Conservation (phyloP, 2,797 vertebrate genomes). For the Threskiornis aethiopicus region DNA sequence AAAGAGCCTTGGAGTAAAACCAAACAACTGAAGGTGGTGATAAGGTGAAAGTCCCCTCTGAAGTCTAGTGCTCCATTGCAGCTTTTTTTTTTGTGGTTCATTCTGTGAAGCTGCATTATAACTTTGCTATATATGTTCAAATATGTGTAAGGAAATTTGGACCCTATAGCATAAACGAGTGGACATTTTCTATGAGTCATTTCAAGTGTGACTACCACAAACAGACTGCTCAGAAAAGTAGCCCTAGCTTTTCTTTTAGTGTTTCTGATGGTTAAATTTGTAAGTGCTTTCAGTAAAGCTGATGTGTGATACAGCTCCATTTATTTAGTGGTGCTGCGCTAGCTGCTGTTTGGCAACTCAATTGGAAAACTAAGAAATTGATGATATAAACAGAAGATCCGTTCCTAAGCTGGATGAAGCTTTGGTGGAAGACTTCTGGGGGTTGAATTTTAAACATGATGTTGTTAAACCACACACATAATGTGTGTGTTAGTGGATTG, state of each 20-base stretch:
- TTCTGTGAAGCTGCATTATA: background rate
- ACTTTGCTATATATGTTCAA: background rate
- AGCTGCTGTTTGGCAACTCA: background rate
- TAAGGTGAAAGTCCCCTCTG: background rate
- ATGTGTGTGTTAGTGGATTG: no score
- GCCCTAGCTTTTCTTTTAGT: accelerated
- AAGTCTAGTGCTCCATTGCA: background rate
- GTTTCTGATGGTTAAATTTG: background rate
- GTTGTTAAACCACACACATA: accelerated
- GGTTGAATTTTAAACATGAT: background rate
- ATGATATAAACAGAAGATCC: background rate
- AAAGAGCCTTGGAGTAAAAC: background rate
- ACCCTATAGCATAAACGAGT: background rate
- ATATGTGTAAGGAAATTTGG: accelerated
- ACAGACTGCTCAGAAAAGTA: background rate
- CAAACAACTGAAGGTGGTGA: background rate
- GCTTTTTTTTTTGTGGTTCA: background rate
- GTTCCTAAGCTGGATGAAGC: background rate
- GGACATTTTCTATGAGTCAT: background rate
- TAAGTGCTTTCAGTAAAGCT: background rate
- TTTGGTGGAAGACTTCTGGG: background rate
- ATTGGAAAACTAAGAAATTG: background rate
- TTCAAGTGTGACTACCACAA: background rate
- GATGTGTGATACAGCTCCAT: accelerated
- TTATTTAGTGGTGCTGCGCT: background rate